These are phyloP conservation scores for Sminthurinus signatus DNA, from an alignment of 1,140 invertebrate species.

Conservation along the genomic window DNA sequence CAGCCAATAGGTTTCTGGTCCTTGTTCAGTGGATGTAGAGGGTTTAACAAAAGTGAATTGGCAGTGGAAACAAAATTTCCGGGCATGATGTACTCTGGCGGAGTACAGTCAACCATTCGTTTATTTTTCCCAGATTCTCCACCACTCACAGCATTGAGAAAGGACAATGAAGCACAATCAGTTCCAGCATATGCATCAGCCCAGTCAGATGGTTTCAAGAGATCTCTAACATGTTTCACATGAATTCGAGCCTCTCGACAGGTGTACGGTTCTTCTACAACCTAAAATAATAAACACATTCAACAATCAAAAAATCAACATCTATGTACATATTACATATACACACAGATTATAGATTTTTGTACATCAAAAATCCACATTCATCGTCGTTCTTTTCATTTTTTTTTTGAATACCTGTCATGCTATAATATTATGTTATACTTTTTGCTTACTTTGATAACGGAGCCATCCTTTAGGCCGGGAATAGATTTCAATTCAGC, in stretches of 20 bases:
- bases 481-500: slow-evolving; percentile 95
- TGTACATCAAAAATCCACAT: too few relatives aligned
- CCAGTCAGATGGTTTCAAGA: slow-evolving; percentile 87
- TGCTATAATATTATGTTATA: too few relatives aligned
- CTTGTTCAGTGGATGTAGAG: slow-evolving; percentile 80
- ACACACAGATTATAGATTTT: too few relatives aligned
- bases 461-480: slow-evolving; percentile 86
- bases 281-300: too few relatives aligned
- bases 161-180: slow-evolving; percentile 92
- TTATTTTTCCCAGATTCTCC: slow-evolving; percentile 61
- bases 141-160: slow-evolving; percentile 87
- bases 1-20: slow-evolving; percentile 82
- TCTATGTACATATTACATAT: too few relatives aligned
- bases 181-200: slow-evolving; percentile 91
- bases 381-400: too few relatives aligned
- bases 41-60: slow-evolving; percentile 55
- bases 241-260: slow-evolving; percentile 96
- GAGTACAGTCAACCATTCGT: slow-evolving; percentile 84
- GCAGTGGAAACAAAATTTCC: slow-evolving; percentile 60
- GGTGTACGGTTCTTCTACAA: slow-evolving; percentile 92
- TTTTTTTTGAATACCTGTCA: too few relatives aligned
- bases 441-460: slow-evolving; percentile 66
- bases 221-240: slow-evolving; percentile 90
- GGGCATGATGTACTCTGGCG: slow-evolving; percentile 94
- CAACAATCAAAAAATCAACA: too few relatives aligned